Base-by-base conservation (phyloP, 2,888 invertebrate genomes). In the Hermaeophaga mercurialis region DNA sequence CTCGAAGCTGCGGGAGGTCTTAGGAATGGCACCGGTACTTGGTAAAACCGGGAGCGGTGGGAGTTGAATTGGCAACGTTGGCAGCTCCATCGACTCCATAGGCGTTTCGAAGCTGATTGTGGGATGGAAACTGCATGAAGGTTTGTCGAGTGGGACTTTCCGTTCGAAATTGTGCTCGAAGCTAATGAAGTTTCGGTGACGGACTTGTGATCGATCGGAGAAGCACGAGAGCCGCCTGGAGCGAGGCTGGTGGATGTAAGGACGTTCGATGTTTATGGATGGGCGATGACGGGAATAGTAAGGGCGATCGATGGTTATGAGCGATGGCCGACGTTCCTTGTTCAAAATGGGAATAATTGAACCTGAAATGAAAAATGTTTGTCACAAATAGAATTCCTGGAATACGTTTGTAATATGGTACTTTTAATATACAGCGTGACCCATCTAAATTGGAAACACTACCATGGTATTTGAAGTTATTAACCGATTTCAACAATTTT, bases 301-400 rank as follows among this genome's bases (percentile, higher is more conserved):
- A 14, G 75, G 70, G 36, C 73, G 67, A 47, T 76, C 76, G 45
- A 73, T 64, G 24, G 73, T 70, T 33, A 75, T 70, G 34, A 75
- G 67, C 17, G 76, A 77, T 24, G 74, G 73, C 31, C 75, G 67
- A 22, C 74, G 70, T 48, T 71, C 68, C 61, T 64, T 61, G 58
- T 67, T 69, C 38, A 75, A 55, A 59, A 77, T 75, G 9, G 78
- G 78, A 36, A 77, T 69, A 62, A 78, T 66, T 5, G 77, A 77
- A 41, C 73, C 73, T 72, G 36, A 3, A 36, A 36, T 3, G 9
- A 28, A 28, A 28, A 28, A 22, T 6, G n/a, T n/a, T n/a, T n/a
- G n/a, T n/a, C n/a, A n/a, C n/a, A n/a, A n/a, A n/a, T n/a, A n/a
- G n/a, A n/a, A n/a, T 22, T 22, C 22, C 22, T 6, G 22, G n/a